Evolutionary conservation across 2,797 vertebrate species (phyloP).

Genomic region (Lepus oiostolus): DNA sequence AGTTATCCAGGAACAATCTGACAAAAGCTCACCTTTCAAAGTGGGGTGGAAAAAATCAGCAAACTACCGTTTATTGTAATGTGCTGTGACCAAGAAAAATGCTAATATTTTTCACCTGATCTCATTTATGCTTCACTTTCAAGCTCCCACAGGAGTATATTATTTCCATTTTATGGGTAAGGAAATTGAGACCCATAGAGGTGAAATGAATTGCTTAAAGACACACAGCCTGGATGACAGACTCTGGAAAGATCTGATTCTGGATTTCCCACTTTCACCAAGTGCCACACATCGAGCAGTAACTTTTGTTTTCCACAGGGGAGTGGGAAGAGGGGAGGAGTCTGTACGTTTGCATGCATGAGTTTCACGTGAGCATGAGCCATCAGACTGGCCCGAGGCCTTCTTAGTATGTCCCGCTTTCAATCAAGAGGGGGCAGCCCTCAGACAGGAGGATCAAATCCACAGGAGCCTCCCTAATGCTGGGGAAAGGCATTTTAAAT

Average conservation of each 20-base stretch:
- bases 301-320: neutral
- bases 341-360: neutral
- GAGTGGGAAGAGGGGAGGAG: neutral
- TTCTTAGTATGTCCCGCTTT: neutral
- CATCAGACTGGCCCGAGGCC: neutral
- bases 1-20: neutral
- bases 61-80: neutral
- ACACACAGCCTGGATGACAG: neutral
- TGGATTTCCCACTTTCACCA: neutral
- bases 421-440: neutral
- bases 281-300: neutral
- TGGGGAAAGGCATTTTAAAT: neutral
- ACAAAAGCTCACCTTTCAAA: neutral
- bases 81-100: constrained; percentile 2
- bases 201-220: neutral
- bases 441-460: neutral
- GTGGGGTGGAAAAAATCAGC: neutral
- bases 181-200: neutral
- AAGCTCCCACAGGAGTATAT: neutral
- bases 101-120: neutral
- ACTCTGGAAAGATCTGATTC: neutral
- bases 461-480: neutral
- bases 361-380: neutral
- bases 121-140: neutral
- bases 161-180: neutral